Base-by-base conservation (phyloP, 2,113 vertebrate genomes). In the Cyprinodon brontotheroides region DNA sequence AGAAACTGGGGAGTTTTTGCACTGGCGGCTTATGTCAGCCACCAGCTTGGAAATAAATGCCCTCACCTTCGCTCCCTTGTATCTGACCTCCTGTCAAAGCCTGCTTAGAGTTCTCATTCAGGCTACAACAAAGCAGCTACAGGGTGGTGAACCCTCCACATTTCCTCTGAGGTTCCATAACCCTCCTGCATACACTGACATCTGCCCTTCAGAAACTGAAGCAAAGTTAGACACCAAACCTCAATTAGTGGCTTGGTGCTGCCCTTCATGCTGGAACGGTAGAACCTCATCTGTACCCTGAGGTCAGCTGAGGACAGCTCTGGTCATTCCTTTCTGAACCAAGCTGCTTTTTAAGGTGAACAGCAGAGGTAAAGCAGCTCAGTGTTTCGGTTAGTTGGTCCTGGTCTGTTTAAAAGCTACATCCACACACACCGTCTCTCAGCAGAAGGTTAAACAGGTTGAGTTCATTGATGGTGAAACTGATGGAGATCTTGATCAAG, bases 21-120 rank as follows among this genome's bases (percentile, higher is more conserved):
- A 59, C 17, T 48, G 39, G 66, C 29, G 3, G 2, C 50, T 63
- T 13, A 63, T 70, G 70, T 72, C 20, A 65, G 62, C 10, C 38
- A 3, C 20, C 8, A 48, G 72, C 68, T 48, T 61, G 59, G 29
- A 75, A 38, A 61, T 80, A 78, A 72, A 70, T 11, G n/a, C 75
- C 59, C 36, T 65, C 64, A 72, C 75, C 81, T 72, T 64, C 60
- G 47, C 39, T 66, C 68, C 45, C 39, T 69, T 10, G 62, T 1
- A 3, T 29, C 79, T 67, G 38, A 38, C 68, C 69, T 77, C 72
- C 73, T 77, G 83, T 83, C 78, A 85, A 68, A 64, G 71, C 38
- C 66, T 61, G 65, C 43, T 72, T 74, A 64, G 71, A 80, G 45
- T 68, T 59, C 36, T 88, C 68, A 67, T 72, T 68, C 75, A 73